Evolutionary conservation across 1,140 invertebrate species (phyloP), one percentile per base, ranked within the genome.

Genomic region (Achatina immaculata): DNA sequence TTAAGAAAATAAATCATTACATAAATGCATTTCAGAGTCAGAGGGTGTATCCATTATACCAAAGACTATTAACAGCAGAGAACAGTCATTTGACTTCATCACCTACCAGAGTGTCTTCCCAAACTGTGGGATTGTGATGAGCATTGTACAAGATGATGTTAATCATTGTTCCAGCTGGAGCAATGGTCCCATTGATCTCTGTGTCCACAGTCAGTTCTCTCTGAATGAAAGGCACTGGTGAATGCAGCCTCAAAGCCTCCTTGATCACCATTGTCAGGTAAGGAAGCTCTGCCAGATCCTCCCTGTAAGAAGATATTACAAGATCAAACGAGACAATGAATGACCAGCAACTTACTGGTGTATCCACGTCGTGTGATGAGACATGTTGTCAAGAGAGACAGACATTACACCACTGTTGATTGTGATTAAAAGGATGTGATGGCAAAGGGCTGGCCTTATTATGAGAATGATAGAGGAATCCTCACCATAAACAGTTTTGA

Each of bases 191-290:
- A 34, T 83, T 81, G 11, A 86, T 80, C 0, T 66, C 62, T 28
- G 83, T 75, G 66, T 84, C 78, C 75, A 84, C 74, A 3, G 81
- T 81, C 28, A 84, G 78, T 80, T 94, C 90, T 83, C 95, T 92
- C 11, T 94, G 94, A 83, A 96, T 95, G 38, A 94, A 90, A 0
- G 95, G 95, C 0, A 91, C 87, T 2, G 91, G 89, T 9, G 89
- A 81, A 83, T 89, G 89, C 34, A 92, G 81, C 34, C 91, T 83
- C 68, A 91, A 78, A 2, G 88, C 71, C 82, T 92, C 92, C 78
- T 91, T 90, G 24, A 92, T 83, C 58, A 90, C 90, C 65, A 86
- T 84, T 43, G 91, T 90, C 81, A 92, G 81, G 81, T 91, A 92
- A 24, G 87, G 85, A 62, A 92, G 73, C 48, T 89, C 86, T 3